Evolutionary conservation across 2,888 invertebrate genomes (phyloP), one percentile per base, ranked within the genome.

Genomic region (Parapristionchus giblindavisi): DNA sequence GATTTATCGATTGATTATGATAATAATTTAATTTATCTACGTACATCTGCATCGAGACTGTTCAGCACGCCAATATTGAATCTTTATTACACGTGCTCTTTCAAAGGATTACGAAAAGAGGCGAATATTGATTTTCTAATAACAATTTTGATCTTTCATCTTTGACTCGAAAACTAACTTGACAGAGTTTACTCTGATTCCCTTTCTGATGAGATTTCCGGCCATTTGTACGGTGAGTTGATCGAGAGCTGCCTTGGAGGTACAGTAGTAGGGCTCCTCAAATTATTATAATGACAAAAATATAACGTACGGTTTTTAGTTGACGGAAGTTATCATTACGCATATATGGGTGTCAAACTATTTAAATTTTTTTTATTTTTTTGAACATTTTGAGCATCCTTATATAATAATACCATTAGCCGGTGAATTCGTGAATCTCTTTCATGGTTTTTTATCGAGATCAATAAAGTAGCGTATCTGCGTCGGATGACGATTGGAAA

Each of bases 151-250:
- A 11, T n/a, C 29, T n/a, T 29, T 29, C 6, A 1, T 11, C 29
- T 21, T 29, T 4, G n/a, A 14, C 27, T 5, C 3, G 32, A 29
- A 58, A 58, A 38, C 70, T 36, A 11, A 71, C 71, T 71, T 71
- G 27, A 71, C 71, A 5, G 56, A 54, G 56, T 71, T 71, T 17
- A 71, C 71, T 27, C 71, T 54, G 40, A 71, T 56, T 14, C 71
- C 71, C 71, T 60, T 58, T 24, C 29, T 38, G 61, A 73, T 73
- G 36, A 60, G 36, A 8, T 27, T 73, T 6, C 52, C 51, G 5
- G 63, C 61, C 51, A 61, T 40, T n/a, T 56, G 51, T 0, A 58
- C 60, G 0, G 58, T 73, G 8, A 73, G 58, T 48, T 73, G 73
- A 29, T 73, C 73, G n/a, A 61, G 51, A 3, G 32, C 61, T 6